Percentiles rank a stretch among this genome's conserved stretches.
Evolutionary conservation across 2,888 invertebrate genomes (phyloP).

Genomic region (Scaptomyza parva): DNA sequence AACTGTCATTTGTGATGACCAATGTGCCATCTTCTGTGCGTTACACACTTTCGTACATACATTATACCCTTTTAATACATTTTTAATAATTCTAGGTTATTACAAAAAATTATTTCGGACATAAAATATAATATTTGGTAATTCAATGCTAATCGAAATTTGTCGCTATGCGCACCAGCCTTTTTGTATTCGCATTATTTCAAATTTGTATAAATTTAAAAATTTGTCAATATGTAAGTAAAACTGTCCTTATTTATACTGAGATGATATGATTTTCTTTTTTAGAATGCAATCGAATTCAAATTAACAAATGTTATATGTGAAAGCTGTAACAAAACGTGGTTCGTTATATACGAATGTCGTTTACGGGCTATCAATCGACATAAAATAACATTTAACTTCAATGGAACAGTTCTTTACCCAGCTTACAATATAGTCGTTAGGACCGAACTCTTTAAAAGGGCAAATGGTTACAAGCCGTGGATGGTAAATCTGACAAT

Average conservation of each 20-base stretch:
- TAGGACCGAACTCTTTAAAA: constrained; percentile 1
- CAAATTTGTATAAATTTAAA: neutral
- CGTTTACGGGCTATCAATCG: constrained; percentile 37
- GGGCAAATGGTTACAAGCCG: constrained; percentile 45
- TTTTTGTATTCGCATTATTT: neutral
- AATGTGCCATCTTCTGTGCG: no score
- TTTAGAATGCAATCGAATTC: constrained; percentile 33
- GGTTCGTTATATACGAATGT: constrained; percentile 39
- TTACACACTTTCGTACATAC: no score
- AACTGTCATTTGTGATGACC: no score
- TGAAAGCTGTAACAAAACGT: constrained; percentile 39
- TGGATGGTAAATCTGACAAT: constrained; percentile 4
- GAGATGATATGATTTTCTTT: neutral
- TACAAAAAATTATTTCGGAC: neutral
- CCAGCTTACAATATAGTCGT: constrained; percentile 10
- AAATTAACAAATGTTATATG: constrained; percentile 51
- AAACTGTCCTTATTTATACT: no score
- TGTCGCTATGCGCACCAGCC: constrained; percentile 1
- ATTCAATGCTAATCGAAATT: neutral
- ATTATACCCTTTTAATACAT: no score
- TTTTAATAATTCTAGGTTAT: neutral
- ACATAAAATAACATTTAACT: constrained; percentile 16
- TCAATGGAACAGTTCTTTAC: constrained; percentile 18
- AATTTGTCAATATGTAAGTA: neutral
- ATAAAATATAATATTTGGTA: no score